phyloP scores from a whole-genome alignment of 1,140 invertebrate genomes.

The Drosophila tropicalis region DNA sequence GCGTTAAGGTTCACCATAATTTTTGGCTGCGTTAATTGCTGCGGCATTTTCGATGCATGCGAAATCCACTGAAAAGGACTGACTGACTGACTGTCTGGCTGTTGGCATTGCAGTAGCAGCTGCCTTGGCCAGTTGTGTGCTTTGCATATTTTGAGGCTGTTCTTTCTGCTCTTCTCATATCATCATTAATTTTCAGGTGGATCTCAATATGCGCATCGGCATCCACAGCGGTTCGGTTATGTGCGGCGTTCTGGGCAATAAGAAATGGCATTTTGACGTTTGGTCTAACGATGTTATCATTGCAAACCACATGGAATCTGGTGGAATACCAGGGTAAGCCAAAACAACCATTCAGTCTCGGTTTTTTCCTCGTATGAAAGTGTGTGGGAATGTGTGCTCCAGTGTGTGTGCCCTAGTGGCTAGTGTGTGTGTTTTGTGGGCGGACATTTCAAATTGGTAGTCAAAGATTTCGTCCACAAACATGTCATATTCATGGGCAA shows the following conservation, averaged over 20 bases:
- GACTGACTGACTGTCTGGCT: conserved; percentile 7
- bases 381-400: neutral
- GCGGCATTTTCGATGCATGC: conserved; percentile 29
- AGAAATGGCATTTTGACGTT: conserved; percentile 99
- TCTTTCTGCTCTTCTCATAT: neutral
- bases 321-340: conserved; percentile 94
- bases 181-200: conserved; percentile 86
- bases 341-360: conserved; percentile 49
- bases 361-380: neutral
- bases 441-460: conserved; percentile 26
- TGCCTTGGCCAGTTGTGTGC: conserved; percentile 18
- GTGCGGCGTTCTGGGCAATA: conserved; percentile 95
- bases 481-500: neutral
- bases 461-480: neutral
- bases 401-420: neutral
- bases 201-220: conserved; percentile 97
- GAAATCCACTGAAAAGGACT: conserved; percentile 29
- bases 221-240: conserved; percentile 97
- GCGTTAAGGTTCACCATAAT: conserved; percentile 56
- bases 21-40: conserved; percentile 49
- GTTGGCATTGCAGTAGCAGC: conserved; percentile 8
- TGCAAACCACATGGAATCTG: conserved; percentile 98
- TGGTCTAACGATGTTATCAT: conserved; percentile 99
- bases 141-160: conserved; percentile 47
- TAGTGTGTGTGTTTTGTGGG: neutral